These are phyloP conservation scores for Chloropsis cyanopogon DNA, from an alignment of 2,113 vertebrate species.

Conservation along the genomic window DNA sequence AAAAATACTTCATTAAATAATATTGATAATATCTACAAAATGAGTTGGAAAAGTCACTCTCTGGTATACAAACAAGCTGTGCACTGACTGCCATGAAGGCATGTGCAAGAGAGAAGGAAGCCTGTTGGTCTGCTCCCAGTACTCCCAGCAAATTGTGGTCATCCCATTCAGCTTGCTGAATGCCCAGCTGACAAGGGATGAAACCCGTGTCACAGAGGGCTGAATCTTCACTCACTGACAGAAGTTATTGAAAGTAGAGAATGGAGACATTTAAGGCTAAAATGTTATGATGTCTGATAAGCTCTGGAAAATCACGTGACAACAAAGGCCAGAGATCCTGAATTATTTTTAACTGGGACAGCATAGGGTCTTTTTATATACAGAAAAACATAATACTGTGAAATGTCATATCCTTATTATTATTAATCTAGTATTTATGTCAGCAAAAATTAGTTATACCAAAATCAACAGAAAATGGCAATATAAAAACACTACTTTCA, in stretches of 20 bases:
- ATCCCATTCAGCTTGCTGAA: background rate
- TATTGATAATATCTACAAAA: background rate
- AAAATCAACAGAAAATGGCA: background rate
- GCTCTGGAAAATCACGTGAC: background rate
- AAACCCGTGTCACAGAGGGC: background rate
- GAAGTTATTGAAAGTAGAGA: background rate
- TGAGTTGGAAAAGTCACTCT: background rate
- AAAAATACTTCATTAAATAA: background rate
- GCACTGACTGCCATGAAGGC: background rate
- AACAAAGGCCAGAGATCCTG: background rate
- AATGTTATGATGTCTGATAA: background rate
- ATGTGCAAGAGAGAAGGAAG: background rate
- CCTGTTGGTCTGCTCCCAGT: background rate
- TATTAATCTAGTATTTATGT: background rate
- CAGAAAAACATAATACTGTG: background rate
- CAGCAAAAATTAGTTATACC: background rate
- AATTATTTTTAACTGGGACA: background rate
- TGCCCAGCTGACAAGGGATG: background rate
- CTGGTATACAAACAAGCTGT: background rate
- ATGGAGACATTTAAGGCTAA: background rate
- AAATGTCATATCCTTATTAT: background rate
- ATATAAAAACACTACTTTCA: background rate
- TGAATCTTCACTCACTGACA: background rate
- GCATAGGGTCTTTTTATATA: background rate
- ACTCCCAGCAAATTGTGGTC: background rate